Evolutionary conservation across 2,797 vertebrate species (phyloP), one percentile per base, ranked within the genome.

Genomic region (Heteromormyrus szaboi): DNA sequence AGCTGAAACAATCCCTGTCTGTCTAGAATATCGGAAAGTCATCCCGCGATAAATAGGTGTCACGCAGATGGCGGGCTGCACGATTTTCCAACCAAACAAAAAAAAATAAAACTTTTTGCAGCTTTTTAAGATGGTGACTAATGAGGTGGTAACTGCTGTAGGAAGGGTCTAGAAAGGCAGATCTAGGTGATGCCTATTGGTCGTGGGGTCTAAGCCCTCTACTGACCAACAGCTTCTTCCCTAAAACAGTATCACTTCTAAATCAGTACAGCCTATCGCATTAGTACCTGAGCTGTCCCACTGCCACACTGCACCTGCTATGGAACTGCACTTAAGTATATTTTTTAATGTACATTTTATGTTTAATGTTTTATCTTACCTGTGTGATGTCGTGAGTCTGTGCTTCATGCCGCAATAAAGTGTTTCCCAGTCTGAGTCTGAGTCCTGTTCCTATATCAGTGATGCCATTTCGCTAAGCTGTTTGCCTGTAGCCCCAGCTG

Each of bases 1-100:
- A 95, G 93, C 93, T 95, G 94, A 94, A 92, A 93, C 93, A 94
- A 95, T 92, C 93, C 92, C 91, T 90, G 93, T 89, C 93, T 91
- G 90, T 88, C 91, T 94, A 93, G 93, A 93, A 96, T 95, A 95
- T 91, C 93, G n/a, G 56, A 85, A 84, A 85, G 51, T 12, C 81
- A 68, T 48, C 85, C 81, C 46, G 17, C 44, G 83, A 89, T 85
- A 68, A 89, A 89, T 37, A 85, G 88, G 88, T 85, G 81, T 83
- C 25, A 44, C 54, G 44, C 11, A 89, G 83, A 29, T 8, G 0
- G 25, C 11, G 25, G 44, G 25, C 29, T 17, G 17, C 14, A 25
- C 29, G n/a, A 62, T 25, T 88, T 44, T 88, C 79, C 22, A 56
- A 62, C 8, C 48, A 85, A 17, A 29, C 8, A 53, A 87, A 87